phyloP scores from a whole-genome alignment of 2,888 invertebrate species.

The Netelia melanura region DNA sequence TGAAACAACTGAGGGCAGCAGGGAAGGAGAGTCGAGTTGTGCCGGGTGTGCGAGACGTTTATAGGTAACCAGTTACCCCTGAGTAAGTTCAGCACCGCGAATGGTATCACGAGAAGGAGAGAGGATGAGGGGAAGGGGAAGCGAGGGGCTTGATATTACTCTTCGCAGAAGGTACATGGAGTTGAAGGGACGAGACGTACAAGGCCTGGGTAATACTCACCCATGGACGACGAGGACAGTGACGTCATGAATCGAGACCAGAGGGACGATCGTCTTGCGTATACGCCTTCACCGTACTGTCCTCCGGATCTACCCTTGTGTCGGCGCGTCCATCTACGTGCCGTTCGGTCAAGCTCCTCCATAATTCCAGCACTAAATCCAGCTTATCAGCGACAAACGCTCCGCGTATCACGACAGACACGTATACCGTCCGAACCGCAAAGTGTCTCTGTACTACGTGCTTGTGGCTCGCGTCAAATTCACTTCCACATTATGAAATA shows the following conservation, averaged over 20 bases:
- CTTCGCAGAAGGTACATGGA: conserved; percentile 41
- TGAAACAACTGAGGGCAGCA: conserved; percentile 27
- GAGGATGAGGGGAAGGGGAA: conserved; percentile 47
- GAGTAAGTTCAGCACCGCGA: conserved; percentile 21
- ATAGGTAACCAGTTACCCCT: conserved; percentile 65
- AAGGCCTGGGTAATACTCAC: conserved; percentile 37
- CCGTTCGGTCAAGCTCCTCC: conserved; percentile 73
- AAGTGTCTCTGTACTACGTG: conserved; percentile 10
- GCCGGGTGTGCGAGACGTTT: conserved; percentile 76
- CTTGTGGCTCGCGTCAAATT: conserved; percentile 24
- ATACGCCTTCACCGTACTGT: conserved; percentile 51
- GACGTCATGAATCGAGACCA: conserved; percentile 34
- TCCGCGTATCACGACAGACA: conserved; percentile 14
- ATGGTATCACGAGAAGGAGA: conserved; percentile 10
- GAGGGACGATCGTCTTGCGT: conserved; percentile 56
- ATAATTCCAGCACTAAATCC: conserved; percentile 79
- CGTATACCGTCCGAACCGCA: conserved; percentile 26
- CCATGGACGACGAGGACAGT: conserved; percentile 38
- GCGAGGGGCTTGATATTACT: conserved; percentile 59
- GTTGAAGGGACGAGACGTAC: conserved; percentile 9
- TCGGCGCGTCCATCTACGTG: conserved; percentile 67
- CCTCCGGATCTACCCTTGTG: conserved; percentile 65
- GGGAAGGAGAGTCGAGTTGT: conserved; percentile 6
- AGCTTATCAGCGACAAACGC: conserved; percentile 73
- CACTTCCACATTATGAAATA: background rate